Conservation (phyloP, 2,888 invertebrate genomes). For the Automeris io region DNA sequence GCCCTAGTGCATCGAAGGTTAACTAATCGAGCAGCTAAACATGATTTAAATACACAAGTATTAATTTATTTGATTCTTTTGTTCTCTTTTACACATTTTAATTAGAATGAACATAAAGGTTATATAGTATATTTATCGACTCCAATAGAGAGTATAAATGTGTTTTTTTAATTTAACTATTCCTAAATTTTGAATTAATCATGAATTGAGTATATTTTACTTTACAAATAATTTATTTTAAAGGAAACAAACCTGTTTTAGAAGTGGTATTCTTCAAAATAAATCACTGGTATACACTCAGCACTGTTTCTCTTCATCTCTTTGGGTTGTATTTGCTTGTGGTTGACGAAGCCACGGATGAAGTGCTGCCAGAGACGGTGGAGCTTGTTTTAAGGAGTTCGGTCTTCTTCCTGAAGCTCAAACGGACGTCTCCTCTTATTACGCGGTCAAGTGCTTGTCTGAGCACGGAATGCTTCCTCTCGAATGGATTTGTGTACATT, state of each 20-base stretch:
- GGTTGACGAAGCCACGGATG: constrained; percentile 49
- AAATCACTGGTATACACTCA: constrained; percentile 48
- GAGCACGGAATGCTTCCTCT: constrained; percentile 81
- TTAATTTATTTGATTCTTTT: no score
- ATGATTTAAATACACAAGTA: no score
- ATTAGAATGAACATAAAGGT: no score
- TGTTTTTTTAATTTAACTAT: no score
- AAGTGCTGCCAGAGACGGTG: constrained; percentile 36
- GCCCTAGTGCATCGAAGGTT: no score
- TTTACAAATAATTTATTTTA: constrained; percentile 12
- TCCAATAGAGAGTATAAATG: no score
- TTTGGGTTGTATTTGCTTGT: constrained; percentile 42
- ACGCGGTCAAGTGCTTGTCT: constrained; percentile 81
- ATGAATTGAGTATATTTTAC: background rate
- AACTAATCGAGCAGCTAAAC: no score
- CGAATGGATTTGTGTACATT: constrained; percentile 84
- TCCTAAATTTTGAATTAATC: background rate
- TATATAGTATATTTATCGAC: no score
- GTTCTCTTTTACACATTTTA: no score
- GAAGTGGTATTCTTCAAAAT: constrained; percentile 30
- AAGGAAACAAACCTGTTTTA: constrained; percentile 47
- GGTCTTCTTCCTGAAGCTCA: constrained; percentile 56
- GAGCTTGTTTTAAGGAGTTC: constrained; percentile 35
- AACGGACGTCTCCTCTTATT: constrained; percentile 62
- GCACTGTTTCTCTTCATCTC: constrained; percentile 44